Percentiles rank a stretch among this genome's conserved stretches.
Evolutionary conservation across 2,797 vertebrate species (phyloP).

Genomic region (Bothrops alternatus): DNA sequence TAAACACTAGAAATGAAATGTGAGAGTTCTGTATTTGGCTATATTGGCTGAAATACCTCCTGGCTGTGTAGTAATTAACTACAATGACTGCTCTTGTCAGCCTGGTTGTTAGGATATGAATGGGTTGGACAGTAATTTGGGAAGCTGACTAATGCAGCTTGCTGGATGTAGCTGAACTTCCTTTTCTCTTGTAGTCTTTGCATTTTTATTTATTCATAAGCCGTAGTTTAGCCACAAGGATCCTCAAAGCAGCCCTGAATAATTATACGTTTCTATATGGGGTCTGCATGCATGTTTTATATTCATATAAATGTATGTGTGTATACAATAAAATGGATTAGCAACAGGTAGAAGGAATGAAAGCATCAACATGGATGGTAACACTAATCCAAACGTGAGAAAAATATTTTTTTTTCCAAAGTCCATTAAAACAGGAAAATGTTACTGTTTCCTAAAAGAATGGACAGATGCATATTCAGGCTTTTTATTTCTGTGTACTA

Average conservation of each 20-base stretch:
- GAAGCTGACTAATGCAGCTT: conserved; percentile 9
- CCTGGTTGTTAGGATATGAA: not conserved
- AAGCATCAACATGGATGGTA: not conserved
- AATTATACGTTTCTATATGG: not conserved
- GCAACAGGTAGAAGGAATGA: not conserved
- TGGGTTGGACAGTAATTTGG: conserved; percentile 7
- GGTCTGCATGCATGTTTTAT: not conserved
- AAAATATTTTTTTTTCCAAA: not conserved
- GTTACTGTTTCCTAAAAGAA: not conserved
- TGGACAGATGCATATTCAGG: not conserved
- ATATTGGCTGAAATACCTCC: not conserved
- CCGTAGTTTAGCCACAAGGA: not conserved
- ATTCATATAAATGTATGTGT: not conserved
- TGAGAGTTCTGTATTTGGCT: conserved; percentile 2
- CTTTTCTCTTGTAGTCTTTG: not conserved
- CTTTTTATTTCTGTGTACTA: not conserved
- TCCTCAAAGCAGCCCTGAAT: not conserved
- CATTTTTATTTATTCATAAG: not conserved
- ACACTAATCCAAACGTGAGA: not conserved
- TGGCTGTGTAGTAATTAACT: conserved; percentile 18
- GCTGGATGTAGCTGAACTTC: not conserved
- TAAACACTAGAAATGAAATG: not conserved
- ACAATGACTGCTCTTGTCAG: not conserved
- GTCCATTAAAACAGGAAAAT: not conserved
- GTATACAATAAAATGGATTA: not conserved